Percentiles rank a stretch among this genome's conserved stretches.
These are phyloP conservation scores for Scaptomyza reducta DNA, from an alignment of 2,888 invertebrate species.

Conservation along the genomic window DNA sequence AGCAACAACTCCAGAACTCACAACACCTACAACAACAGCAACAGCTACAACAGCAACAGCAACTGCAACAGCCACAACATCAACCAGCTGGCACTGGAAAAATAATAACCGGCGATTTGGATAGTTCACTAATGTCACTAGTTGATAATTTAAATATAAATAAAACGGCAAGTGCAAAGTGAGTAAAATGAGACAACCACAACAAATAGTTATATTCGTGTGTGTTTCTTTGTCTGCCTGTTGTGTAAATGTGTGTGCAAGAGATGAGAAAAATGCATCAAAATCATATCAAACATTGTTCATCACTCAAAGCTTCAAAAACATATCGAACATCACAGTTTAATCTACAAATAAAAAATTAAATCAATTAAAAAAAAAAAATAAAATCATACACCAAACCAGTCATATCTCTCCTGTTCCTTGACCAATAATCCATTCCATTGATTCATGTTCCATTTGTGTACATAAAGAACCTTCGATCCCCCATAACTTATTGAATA, in stretches of 20 bases:
- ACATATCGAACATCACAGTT: not conserved
- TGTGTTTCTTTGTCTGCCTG: slow-evolving; percentile 3
- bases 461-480: slow-evolving; percentile 44
- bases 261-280: slow-evolving; percentile 11
- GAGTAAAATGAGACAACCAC: slow-evolving; percentile 84
- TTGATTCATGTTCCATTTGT: slow-evolving; percentile 53
- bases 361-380: not conserved
- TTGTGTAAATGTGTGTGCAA: slow-evolving; percentile 10
- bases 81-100: slow-evolving; percentile 86
- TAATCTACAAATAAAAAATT: not conserved
- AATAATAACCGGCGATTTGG: slow-evolving; percentile 95
- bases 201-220: slow-evolving; percentile 15
- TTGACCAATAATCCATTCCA: slow-evolving; percentile 7
- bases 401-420: slow-evolving; percentile 9
- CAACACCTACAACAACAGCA: slow-evolving; percentile 75
- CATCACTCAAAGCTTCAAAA: slow-evolving; percentile 8
- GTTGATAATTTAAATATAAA: slow-evolving; percentile 96
- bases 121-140: slow-evolving; percentile 95
- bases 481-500: slow-evolving; percentile 25
- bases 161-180: slow-evolving; percentile 89
- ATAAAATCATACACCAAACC: not conserved
- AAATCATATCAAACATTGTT: slow-evolving; percentile 15
- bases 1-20: slow-evolving; percentile 73
- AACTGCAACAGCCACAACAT: slow-evolving; percentile 82
- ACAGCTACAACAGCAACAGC: slow-evolving; percentile 74